Evolutionary conservation across 2,888 invertebrate species (phyloP), one percentile per base, ranked within the genome.

Genomic region (Octodonta nipae): DNA sequence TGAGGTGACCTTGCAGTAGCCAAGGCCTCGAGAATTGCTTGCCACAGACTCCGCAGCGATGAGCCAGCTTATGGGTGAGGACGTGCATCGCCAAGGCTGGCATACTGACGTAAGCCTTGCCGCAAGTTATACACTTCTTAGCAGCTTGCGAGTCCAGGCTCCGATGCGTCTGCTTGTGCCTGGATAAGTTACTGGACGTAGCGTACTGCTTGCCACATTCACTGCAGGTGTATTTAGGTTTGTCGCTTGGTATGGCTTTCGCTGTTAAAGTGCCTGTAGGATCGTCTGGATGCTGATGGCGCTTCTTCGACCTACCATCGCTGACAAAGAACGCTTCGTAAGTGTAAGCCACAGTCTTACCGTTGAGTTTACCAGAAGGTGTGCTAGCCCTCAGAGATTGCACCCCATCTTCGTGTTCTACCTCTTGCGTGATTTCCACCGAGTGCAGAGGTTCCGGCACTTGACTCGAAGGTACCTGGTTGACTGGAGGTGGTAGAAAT

Each of bases 31-130:
- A 88, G 66, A 95, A 95, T 55, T 86, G 75, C 60, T 95, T 95
- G 34, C 87, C 88, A 63, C 95, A 95, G 15, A 89, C 79, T 29
- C 79, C 77, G 60, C 95, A 95, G 47, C 82, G 80, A 67, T 93
- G 92, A 14, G 79, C 78, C 51, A 92, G 71, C 56, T 88, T 88
- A 66, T 95, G 93, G 28, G 89, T 92, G 25, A 84, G 71, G 41
- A 88, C 78, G 60, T 86, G 88, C 82, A 87, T 92, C 26, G 92
- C 88, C 35, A 93, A 70, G 1, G 93, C 93, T 0, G 93, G 93
- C 92, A 95, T 95, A 43, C 87, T 87, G 28, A 95, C 93, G 64
- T 95, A 95, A 2, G 89, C 87, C 62, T 93, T 91, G 44, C 87
- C 86, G 63, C 93, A 95, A 44, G 88, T 87, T 47, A 83, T 82